A percentile compares a stretch with the other conserved stretches of the same genome.
Evolutionary conservation across 2,113 vertebrate species (phyloP).

Genomic region (Nannobrachium achirus): DNA sequence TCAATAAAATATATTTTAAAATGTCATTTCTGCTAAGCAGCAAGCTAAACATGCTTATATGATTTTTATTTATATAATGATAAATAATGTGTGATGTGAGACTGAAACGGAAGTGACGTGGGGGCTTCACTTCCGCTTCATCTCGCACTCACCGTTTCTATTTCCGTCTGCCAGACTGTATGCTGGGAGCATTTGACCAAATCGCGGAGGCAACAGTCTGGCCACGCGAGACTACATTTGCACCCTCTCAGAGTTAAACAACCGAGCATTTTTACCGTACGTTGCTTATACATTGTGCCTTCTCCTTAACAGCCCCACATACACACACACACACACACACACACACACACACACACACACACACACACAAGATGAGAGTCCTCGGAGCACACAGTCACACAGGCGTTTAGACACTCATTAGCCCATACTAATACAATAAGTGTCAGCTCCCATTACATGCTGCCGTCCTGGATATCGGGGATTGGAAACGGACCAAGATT

Average conservation of each 20-base stretch:
- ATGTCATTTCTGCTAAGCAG: too few relatives aligned
- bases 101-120: too few relatives aligned
- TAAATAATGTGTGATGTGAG: too few relatives aligned
- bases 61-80: too few relatives aligned
- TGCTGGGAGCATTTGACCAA: too few relatives aligned
- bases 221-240: too few relatives aligned
- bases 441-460: constrained; percentile 81
- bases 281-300: background rate
- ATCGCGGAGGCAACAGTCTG: too few relatives aligned
- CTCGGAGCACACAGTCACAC: constrained; percentile 73
- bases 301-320: background rate
- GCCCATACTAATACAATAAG: constrained; percentile 80
- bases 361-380: constrained; percentile 36
- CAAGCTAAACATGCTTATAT: too few relatives aligned
- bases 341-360: constrained; percentile 7
- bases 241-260: background rate
- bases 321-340: constrained; percentile 26
- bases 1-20: too few relatives aligned
- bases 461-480: constrained; percentile 69
- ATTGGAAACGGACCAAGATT: constrained; percentile 76
- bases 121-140: too few relatives aligned
- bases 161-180: too few relatives aligned
- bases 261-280: background rate
- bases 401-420: constrained; percentile 83
- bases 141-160: too few relatives aligned